Percentiles rank a stretch among this genome's conserved stretches.
phyloP scores from a whole-genome alignment of 1,140 invertebrate genomes.

The Palaemon carinicauda region DNA sequence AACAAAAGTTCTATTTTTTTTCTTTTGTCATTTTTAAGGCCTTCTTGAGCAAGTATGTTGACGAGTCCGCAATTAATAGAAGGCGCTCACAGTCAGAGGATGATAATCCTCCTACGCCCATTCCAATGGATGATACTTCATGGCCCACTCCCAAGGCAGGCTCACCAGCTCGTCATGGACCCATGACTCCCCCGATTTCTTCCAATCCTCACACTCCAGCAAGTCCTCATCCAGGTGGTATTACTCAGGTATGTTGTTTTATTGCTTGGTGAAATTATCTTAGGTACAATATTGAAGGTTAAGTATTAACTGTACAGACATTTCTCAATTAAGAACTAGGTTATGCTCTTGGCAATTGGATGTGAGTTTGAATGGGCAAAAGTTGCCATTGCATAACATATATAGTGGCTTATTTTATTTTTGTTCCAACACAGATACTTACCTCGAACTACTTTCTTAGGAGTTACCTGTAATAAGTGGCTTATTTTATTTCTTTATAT shows the following conservation, averaged over 20 bases:
- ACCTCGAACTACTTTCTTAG: too few relatives aligned
- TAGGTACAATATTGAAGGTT: not conserved
- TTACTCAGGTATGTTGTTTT: conserved; percentile 62
- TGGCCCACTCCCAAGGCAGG: conserved; percentile 61
- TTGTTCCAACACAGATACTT: too few relatives aligned
- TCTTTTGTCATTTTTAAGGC: conserved; percentile 65
- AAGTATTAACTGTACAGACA: too few relatives aligned
- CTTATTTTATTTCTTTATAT: too few relatives aligned
- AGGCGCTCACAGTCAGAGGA: conserved; percentile 89
- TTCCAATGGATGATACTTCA: conserved; percentile 74
- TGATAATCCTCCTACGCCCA: conserved; percentile 93
- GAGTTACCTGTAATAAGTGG: too few relatives aligned
- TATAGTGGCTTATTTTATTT: too few relatives aligned
- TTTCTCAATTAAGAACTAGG: too few relatives aligned
- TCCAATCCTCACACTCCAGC: conserved; percentile 89
- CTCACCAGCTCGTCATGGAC: conserved; percentile 63
- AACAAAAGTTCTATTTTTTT: not conserved
- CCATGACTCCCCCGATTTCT: conserved; percentile 79
- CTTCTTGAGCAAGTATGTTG: conserved; percentile 92
- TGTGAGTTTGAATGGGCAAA: too few relatives aligned
- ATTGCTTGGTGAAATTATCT: not conserved
- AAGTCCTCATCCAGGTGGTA: conserved; percentile 75
- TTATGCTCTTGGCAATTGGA: too few relatives aligned
- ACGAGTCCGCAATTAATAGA: conserved; percentile 80
- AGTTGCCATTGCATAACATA: too few relatives aligned